These are phyloP conservation scores for Latheticus oryzae DNA, from an alignment of 2,888 invertebrate species.

Conservation along the genomic window DNA sequence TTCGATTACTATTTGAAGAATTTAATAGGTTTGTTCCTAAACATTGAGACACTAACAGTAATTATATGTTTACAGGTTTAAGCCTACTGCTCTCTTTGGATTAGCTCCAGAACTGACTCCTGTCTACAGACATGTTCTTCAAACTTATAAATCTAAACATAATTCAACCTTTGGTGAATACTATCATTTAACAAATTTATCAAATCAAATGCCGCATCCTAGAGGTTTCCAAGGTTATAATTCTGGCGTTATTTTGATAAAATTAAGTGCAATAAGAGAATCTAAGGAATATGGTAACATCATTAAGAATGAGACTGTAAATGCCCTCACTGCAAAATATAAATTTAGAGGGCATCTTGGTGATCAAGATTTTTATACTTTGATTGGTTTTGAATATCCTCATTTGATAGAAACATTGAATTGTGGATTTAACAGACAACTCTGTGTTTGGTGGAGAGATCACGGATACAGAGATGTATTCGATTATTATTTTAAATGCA, in stretches of 20 bases:
- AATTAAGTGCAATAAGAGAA: constrained; percentile 74
- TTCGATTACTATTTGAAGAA: constrained; percentile 73
- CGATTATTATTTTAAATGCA: constrained; percentile 77
- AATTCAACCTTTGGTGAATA: constrained; percentile 69
- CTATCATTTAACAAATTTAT: constrained; percentile 61
- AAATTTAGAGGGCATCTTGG: constrained; percentile 79
- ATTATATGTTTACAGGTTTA: constrained; percentile 66
- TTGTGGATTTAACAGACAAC: constrained; percentile 84
- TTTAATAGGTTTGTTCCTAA: constrained; percentile 68
- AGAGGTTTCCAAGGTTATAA: constrained; percentile 81
- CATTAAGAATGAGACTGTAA: constrained; percentile 68
- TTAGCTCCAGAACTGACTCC: constrained; percentile 81
- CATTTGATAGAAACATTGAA: constrained; percentile 78
- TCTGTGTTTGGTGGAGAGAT: constrained; percentile 85
- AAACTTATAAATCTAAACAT: constrained; percentile 73
- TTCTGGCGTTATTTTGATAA: constrained; percentile 81
- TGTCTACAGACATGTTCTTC: constrained; percentile 81
- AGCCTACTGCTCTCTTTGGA: constrained; percentile 74
- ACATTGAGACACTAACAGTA: not conserved
- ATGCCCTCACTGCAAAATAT: constrained; percentile 71
- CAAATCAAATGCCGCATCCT: constrained; percentile 53
- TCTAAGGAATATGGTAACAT: constrained; percentile 72
- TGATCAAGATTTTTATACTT: constrained; percentile 85
- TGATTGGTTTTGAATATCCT: constrained; percentile 77
- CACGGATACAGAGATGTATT: constrained; percentile 81